A percentile compares a stretch with the other conserved stretches of the same genome.
These are phyloP conservation scores for Noctuana brunneofusca DNA, from an alignment of 2,888 invertebrate species.

Conservation along the genomic window DNA sequence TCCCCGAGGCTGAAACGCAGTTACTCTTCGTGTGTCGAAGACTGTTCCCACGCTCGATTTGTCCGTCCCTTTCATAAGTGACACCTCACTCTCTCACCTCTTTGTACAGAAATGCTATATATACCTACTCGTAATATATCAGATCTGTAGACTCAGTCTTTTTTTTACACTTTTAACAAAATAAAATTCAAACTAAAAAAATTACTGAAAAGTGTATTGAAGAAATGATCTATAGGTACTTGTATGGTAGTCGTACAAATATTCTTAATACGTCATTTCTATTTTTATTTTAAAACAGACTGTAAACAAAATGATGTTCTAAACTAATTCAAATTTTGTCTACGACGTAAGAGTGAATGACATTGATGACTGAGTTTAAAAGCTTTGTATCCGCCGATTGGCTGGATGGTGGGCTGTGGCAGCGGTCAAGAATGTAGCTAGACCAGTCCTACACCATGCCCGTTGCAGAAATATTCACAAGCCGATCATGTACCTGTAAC, in stretches of 20 bases:
- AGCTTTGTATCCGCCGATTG: constrained; percentile 15
- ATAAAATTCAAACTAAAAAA: neutral
- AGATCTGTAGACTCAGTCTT: neutral
- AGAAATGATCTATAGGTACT: too few relatives aligned
- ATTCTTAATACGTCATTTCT: too few relatives aligned
- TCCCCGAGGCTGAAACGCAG: constrained; percentile 52
- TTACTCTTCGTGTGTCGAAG: constrained; percentile 48
- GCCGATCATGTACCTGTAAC: constrained; percentile 59
- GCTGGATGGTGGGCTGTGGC: constrained; percentile 43
- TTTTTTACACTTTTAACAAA: neutral
- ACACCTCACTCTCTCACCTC: constrained; percentile 41
- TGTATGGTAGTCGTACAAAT: too few relatives aligned
- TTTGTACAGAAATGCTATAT: constrained; percentile 14
- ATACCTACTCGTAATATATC: neutral
- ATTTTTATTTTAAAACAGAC: too few relatives aligned
- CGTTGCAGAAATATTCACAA: constrained; percentile 63
- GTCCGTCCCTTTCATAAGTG: constrained; percentile 46
- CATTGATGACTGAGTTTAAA: neutral
- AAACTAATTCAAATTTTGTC: too few relatives aligned
- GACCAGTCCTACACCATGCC: constrained; percentile 60
- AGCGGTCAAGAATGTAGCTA: constrained; percentile 66
- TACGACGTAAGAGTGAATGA: neutral
- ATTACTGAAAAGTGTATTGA: too few relatives aligned
- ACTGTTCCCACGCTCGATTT: constrained; percentile 64
- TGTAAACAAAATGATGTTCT: too few relatives aligned